Percentiles rank a stretch among this genome's conserved stretches.
Conservation (phyloP, 2,888 invertebrate genomes). For the Sphinx pinastri region DNA sequence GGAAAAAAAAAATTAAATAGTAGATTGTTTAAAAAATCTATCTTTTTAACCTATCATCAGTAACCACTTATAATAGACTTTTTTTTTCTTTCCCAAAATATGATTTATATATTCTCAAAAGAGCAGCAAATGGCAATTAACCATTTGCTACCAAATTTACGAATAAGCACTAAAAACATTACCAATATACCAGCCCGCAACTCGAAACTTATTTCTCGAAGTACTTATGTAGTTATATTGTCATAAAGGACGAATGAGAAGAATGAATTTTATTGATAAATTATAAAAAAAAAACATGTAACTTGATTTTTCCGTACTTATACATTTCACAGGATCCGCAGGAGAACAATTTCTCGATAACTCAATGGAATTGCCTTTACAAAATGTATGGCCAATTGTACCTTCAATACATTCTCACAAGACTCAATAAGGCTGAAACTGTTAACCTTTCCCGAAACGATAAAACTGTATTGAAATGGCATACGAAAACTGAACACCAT, state of each 20-base stretch:
- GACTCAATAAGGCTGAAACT: background rate
- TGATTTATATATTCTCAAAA: too few relatives aligned
- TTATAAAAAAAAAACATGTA: background rate
- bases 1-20: too few relatives aligned
- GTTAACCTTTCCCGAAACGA: conserved; percentile 1
- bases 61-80: too few relatives aligned
- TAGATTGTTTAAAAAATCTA: too few relatives aligned
- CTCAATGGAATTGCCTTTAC: conserved; percentile 1
- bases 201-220: too few relatives aligned
- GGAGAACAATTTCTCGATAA: background rate
- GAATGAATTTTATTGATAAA: background rate
- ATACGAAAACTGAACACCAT: background rate
- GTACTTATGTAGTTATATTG: background rate
- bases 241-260: conserved; percentile 11
- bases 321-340: background rate
- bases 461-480: background rate
- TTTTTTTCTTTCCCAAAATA: too few relatives aligned
- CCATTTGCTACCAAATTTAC: too few relatives aligned
- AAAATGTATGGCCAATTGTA: conserved; percentile 9
- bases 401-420: background rate
- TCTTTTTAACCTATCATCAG: too few relatives aligned
- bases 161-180: too few relatives aligned
- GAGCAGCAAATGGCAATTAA: too few relatives aligned
- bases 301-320: background rate
- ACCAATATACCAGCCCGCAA: too few relatives aligned